Conservation (phyloP, 2,113 vertebrate genomes). For the Petrocephalus microphthalmus region DNA sequence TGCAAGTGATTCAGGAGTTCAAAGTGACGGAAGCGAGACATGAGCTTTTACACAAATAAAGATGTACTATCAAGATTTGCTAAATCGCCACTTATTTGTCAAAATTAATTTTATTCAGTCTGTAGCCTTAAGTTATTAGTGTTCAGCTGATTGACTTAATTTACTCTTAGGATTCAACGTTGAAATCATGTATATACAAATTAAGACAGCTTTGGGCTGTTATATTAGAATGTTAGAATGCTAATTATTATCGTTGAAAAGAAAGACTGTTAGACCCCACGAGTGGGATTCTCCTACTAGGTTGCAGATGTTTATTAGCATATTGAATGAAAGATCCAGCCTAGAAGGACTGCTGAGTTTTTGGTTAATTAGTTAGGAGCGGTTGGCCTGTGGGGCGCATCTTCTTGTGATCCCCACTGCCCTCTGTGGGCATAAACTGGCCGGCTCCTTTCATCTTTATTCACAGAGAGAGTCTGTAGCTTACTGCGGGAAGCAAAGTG, state of each 20-base stretch:
- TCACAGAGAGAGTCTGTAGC: too few species aligned
- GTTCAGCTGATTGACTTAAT: neutral
- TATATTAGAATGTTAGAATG: neutral
- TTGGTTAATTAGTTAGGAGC: neutral
- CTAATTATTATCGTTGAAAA: neutral
- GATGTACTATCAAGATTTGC: neutral
- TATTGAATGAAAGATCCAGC: neutral
- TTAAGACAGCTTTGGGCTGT: neutral
- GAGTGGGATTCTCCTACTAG: neutral
- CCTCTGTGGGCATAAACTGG: neutral
- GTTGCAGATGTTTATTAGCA: neutral
- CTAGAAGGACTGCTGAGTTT: neutral
- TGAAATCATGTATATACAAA: slow-evolving; percentile 4
- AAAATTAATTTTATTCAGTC: slow-evolving; percentile 1
- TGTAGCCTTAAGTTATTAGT: neutral
- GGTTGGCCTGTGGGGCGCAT: neutral
- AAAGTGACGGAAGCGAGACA: neutral
- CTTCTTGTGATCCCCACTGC: neutral
- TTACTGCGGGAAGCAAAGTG: too few species aligned
- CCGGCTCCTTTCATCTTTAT: neutral
- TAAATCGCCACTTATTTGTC: slow-evolving; percentile 3
- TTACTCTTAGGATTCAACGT: neutral
- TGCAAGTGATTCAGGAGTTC: neutral
- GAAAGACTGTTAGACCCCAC: neutral
- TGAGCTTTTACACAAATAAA: neutral